Conservation (phyloP, 2,797 vertebrate genomes). For the Sebastes baramenuke region DNA sequence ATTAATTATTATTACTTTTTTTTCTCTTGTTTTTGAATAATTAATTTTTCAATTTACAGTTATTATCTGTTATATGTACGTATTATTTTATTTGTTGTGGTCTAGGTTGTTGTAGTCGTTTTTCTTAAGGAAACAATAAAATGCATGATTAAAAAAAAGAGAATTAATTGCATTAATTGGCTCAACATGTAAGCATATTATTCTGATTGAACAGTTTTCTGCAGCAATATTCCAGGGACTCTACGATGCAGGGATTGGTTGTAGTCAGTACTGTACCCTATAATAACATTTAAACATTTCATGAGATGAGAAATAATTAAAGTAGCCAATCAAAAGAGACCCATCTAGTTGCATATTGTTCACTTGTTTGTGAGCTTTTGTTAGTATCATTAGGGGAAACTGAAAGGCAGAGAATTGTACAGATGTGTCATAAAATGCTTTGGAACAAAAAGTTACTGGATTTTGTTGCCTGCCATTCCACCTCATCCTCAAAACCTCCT, state of each 20-base stretch:
- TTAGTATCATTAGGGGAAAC: background rate
- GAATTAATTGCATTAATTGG: background rate
- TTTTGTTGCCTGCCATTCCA: background rate
- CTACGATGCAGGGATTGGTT: background rate
- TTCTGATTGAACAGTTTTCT: background rate
- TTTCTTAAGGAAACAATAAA: no score
- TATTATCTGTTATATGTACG: no score
- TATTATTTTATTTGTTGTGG: no score
- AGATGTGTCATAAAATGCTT: background rate
- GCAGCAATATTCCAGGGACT: background rate
- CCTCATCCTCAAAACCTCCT: no score
- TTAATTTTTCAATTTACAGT: no score
- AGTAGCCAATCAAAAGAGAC: background rate
- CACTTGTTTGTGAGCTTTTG: background rate
- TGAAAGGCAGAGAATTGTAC: background rate
- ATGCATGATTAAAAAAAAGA: no score
- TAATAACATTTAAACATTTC: background rate
- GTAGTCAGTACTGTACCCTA: accelerated
- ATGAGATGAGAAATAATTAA: background rate
- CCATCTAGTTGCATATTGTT: background rate
- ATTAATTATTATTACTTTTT: accelerated
- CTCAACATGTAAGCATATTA: background rate
- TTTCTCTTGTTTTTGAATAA: no score
- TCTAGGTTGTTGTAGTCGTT: no score
- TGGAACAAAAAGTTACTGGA: background rate